A percentile compares a stretch with the other conserved stretches of the same genome.
Conservation (phyloP, 1,140 invertebrate genomes). For the Lucilia cuprina region DNA sequence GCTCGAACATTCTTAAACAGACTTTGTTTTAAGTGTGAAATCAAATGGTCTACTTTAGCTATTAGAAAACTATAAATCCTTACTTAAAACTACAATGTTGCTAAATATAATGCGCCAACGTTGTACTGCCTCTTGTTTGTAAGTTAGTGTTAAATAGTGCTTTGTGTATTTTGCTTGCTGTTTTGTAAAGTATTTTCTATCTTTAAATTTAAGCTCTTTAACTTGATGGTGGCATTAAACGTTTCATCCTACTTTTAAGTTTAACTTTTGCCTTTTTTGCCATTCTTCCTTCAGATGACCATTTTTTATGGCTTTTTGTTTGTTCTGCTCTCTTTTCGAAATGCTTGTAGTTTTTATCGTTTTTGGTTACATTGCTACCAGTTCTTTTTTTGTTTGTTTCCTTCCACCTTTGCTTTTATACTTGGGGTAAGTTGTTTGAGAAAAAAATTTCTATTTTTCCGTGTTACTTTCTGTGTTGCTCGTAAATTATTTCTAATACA, state of each 20-base stretch:
- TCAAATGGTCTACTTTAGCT: neutral
- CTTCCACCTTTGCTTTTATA: neutral
- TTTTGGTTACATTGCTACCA: neutral
- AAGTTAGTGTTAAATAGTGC: constrained; percentile 13
- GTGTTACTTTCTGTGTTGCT: neutral
- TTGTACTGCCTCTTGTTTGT: neutral
- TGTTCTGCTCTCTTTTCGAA: neutral
- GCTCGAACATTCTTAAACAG: too few species aligned
- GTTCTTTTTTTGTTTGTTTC: too few species aligned
- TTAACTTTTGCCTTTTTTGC: neutral
- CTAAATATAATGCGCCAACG: neutral
- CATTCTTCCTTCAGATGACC: neutral
- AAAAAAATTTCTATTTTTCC: neutral
- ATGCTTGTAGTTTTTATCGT: neutral
- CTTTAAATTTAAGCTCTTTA: neutral
- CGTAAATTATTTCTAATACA: constrained; percentile 18
- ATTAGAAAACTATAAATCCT: constrained; percentile 17
- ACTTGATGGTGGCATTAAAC: neutral
- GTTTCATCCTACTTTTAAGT: neutral
- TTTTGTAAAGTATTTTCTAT: neutral
- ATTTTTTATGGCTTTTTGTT: neutral
- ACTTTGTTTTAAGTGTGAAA: too few species aligned
- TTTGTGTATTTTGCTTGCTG: neutral
- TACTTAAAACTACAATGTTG: constrained; percentile 14
- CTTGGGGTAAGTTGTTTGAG: neutral